Base-by-base conservation (phyloP, 2,113 vertebrate species). In the Rhadina sibilatrix region DNA sequence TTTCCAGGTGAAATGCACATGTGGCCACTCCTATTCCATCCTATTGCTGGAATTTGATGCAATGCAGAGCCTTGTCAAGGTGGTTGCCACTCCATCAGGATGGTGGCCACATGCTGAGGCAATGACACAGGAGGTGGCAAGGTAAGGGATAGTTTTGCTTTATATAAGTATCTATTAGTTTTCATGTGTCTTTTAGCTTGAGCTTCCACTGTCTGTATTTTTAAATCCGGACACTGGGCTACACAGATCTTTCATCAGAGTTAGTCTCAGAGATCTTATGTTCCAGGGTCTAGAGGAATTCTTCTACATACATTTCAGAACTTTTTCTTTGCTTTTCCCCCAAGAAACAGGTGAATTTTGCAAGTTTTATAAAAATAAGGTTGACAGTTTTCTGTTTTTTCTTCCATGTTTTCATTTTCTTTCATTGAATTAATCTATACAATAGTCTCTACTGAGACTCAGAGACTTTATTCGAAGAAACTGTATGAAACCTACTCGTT, bases 21-120 rank as follows among this genome's bases (percentile, higher is more conserved):
- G 21, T 78, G 47, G 35, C 40, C 56, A 23, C 37, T 49, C 13
- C 28, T 33, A 11, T 60, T 17, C 56, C 25, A 40, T 46, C 13
- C 28, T 33, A 11, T 60, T 17, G 9, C 27, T 76, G 44, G 40
- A 93, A 38, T 65, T 71, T 42, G 15, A n/a, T 30, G 22, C n/a
- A 50, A 8, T 44, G 10, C 3, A 3, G 49, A 80, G 31, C 14
- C 16, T 38, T 89, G 42, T 22, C 35, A 75, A 38, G 44, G 24
- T 3, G 2, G 10, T 15, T 82, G 61, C 22, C 23, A 8, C 20
- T 80, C 0, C 0, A 1, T 66, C 63, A 65, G 53, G 46, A 30
- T 1, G 6, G 38, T 28, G 28, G 27, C 40, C 47, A 8, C 0
- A 2, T 70, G 50, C 53, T 56, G 22, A 54, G 38, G 31, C 54